These are phyloP conservation scores for Archocentrus centrarchus DNA, from an alignment of 2,113 vertebrate genomes.

Conservation along the genomic window DNA sequence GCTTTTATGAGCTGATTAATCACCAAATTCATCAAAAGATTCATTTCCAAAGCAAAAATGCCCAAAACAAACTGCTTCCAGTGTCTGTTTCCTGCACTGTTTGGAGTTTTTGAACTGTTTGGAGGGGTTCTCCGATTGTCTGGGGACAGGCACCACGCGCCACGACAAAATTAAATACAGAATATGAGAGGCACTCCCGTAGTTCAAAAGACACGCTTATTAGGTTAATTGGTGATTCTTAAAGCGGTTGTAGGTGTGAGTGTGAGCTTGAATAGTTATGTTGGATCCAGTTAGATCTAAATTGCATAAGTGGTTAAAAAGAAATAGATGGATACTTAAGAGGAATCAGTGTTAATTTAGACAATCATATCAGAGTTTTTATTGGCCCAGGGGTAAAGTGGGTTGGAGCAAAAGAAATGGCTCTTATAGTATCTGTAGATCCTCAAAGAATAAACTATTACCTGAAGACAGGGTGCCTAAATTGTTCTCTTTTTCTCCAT, in stretches of 20 bases:
- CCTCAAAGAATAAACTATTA: background rate
- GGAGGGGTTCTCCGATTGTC: background rate
- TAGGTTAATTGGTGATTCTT: background rate
- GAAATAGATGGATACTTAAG: background rate
- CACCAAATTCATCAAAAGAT: background rate
- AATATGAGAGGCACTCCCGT: background rate
- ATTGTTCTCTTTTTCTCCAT: background rate
- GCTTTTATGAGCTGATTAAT: background rate
- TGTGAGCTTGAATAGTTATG: accelerated
- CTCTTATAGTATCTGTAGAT: background rate
- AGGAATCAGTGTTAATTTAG: background rate
- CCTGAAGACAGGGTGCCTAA: background rate
- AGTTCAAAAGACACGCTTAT: background rate
- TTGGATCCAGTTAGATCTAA: background rate
- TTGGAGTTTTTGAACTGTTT: accelerated
- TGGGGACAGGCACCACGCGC: no score
- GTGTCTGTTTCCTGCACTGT: background rate
- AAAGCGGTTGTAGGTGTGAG: background rate
- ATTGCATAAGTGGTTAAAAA: background rate
- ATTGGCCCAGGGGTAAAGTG: background rate
- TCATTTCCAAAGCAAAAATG: background rate
- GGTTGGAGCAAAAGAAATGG: background rate
- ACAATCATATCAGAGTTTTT: background rate
- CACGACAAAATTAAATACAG: background rate
- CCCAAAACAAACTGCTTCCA: background rate